These are phyloP conservation scores for Pogoniulus pusillus DNA, from an alignment of 2,797 vertebrate genomes.

Conservation along the genomic window DNA sequence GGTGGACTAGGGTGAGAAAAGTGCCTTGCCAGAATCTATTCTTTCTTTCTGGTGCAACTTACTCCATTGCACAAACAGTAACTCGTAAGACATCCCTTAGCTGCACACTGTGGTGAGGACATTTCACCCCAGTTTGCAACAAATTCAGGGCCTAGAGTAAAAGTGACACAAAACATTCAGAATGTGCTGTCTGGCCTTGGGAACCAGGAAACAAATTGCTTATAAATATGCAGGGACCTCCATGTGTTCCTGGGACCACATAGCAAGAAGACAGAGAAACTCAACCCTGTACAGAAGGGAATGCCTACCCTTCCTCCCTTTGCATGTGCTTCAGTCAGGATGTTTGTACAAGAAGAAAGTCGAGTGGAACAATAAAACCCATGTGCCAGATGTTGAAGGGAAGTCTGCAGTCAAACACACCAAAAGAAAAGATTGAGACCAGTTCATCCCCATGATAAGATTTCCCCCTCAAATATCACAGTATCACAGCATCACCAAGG, in stretches of 20 bases:
- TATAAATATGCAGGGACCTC: background rate
- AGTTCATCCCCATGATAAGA: background rate
- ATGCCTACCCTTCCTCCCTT: background rate
- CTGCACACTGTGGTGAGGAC: background rate
- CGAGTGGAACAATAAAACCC: constrained; percentile 37
- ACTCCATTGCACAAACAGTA: accelerated
- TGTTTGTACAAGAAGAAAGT: constrained; percentile 39
- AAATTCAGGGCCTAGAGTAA: background rate
- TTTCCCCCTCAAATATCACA: background rate
- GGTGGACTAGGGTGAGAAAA: background rate
- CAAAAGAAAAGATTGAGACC: background rate
- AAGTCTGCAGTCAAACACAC: background rate
- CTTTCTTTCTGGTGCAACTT: background rate
- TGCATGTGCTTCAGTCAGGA: constrained; percentile 10
- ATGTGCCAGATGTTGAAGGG: background rate
- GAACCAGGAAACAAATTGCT: background rate
- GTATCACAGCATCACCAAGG: too few species aligned
- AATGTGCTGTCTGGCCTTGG: background rate
- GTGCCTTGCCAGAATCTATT: background rate
- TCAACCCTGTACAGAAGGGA: background rate
- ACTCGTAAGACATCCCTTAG: background rate
- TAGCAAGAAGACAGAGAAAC: constrained; percentile 12
- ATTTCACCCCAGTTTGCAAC: background rate
- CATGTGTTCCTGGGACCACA: constrained; percentile 10
- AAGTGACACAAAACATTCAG: background rate